Conservation (phyloP, 2,797 vertebrate genomes). For the Xerus rutilus region DNA sequence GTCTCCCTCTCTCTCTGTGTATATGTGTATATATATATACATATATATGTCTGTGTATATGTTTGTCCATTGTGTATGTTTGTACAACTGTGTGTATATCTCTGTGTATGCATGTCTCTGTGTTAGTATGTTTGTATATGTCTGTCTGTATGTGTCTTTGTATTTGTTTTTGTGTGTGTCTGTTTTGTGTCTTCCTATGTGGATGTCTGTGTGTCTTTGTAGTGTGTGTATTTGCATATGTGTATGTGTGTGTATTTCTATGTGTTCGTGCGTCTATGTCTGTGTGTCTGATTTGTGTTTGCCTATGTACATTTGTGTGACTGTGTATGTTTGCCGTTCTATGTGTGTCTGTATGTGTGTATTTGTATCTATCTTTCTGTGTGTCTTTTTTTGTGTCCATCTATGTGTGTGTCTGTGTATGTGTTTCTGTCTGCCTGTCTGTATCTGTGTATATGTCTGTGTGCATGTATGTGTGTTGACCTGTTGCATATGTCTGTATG, state of each 20-base stretch:
- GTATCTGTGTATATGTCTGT: not conserved
- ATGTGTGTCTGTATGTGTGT: not conserved
- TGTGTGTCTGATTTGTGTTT: not conserved
- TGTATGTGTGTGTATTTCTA: not conserved
- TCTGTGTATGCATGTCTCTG: not conserved
- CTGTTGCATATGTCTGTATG: not conserved
- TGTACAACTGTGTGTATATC: not conserved
- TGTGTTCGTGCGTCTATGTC: not conserved
- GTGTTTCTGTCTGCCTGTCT: not conserved
- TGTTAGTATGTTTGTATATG: not conserved
- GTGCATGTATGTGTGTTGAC: not conserved
- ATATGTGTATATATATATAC: rapidly evolving
- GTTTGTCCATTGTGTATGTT: too few relatives aligned
- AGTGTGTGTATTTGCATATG: rapidly evolving
- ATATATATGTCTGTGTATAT: not conserved
- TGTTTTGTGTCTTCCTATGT: not conserved
- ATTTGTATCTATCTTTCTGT: rapidly evolving
- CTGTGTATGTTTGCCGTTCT: not conserved
- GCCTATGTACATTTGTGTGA: too few relatives aligned
- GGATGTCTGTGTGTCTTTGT: not conserved
- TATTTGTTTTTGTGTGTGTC: not conserved
- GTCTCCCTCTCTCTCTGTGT: not conserved
- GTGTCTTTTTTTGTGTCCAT: not conserved
- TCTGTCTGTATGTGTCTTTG: not conserved
- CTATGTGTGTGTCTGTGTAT: not conserved